These are phyloP conservation scores for Odontophorus gujanensis DNA, from an alignment of 2,113 vertebrate genomes.

Conservation along the genomic window DNA sequence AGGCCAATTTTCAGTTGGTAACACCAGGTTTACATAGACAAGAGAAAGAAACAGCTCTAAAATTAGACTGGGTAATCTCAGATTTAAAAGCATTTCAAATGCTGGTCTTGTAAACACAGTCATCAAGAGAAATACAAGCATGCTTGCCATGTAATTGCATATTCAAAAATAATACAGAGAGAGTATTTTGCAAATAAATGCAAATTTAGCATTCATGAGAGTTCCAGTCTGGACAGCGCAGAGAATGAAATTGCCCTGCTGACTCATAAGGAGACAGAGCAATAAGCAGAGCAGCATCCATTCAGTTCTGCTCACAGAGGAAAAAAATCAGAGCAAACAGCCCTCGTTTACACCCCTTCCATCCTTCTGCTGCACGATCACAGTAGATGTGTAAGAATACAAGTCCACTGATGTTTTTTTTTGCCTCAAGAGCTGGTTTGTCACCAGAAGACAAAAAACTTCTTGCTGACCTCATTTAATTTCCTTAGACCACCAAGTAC, in stretches of 20 bases:
- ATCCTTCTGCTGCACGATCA: not conserved
- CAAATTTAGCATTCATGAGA: not conserved
- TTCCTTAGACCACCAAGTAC: slow-evolving; percentile 76
- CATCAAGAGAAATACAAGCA: not conserved
- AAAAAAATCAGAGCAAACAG: not conserved
- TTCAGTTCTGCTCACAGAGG: not conserved
- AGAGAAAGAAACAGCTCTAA: slow-evolving; percentile 7
- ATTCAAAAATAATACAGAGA: not conserved
- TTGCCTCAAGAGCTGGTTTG: slow-evolving; percentile 58
- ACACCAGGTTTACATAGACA: not conserved
- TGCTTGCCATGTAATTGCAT: not conserved
- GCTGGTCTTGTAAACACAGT: not conserved
- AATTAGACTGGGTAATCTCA: not conserved
- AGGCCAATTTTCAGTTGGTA: not conserved
- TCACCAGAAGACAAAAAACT: slow-evolving; percentile 80
- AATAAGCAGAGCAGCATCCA: not conserved
- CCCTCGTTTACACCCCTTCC: not conserved
- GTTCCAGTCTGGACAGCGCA: not conserved
- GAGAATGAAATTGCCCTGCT: not conserved
- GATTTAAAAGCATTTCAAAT: slow-evolving; percentile 20
- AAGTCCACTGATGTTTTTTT: not conserved
- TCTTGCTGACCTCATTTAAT: slow-evolving; percentile 73
- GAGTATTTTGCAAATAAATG: not conserved
- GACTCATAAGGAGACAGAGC: not conserved
- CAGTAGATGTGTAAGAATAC: not conserved